Evolutionary conservation across 2,113 vertebrate genomes (phyloP).

Genomic region (Heterotis niloticus): DNA sequence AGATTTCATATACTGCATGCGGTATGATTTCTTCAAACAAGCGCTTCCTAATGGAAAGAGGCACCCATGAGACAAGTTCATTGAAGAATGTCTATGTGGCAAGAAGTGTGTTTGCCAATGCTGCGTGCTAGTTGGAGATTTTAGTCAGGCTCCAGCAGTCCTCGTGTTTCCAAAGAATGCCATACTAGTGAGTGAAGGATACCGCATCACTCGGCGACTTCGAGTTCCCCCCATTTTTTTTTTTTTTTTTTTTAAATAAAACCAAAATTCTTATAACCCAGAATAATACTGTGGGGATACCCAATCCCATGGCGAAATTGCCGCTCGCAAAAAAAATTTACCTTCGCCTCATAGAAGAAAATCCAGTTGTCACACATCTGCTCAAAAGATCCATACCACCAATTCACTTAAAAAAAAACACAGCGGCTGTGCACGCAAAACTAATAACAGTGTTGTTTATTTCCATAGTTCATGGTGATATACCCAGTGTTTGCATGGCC

Average conservation of each 20-base stretch:
- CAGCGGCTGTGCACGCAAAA: constrained; percentile 36
- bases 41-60: background rate
- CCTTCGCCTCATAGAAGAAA: background rate
- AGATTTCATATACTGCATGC: background rate
- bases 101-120: background rate
- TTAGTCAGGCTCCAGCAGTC: no score
- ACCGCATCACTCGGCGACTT: background rate
- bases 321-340: background rate
- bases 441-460: constrained; percentile 39
- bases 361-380: background rate
- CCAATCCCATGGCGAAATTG: background rate
- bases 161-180: background rate
- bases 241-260: no score
- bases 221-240: background rate
- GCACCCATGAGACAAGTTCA: background rate
- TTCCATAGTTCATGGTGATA: constrained; percentile 45
- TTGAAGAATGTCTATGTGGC: background rate
- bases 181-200: background rate
- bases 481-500: constrained; percentile 49
- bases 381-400: no score
- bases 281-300: no score
- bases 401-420: background rate
- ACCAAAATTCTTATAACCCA: no score
- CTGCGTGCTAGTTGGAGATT: background rate
- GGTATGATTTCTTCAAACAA: background rate